Conservation (phyloP, 2,113 vertebrate genomes). For the Oncorhynchus gorbuscha region DNA sequence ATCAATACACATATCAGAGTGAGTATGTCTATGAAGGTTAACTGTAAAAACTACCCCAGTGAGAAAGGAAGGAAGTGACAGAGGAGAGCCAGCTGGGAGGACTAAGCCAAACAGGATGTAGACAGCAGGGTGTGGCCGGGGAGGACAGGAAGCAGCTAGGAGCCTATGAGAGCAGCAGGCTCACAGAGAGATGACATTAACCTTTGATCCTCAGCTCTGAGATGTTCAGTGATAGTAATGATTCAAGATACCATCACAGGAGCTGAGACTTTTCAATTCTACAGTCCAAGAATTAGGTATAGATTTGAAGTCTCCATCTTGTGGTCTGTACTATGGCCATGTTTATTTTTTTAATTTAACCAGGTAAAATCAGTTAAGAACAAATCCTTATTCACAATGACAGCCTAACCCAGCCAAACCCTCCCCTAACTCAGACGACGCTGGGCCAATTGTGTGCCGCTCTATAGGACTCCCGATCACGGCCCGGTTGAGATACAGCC, state of each 20-base stretch:
- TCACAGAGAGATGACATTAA: not conserved
- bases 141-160: conserved; percentile 45
- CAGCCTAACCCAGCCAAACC: too few relatives aligned
- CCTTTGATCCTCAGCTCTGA: conserved; percentile 2
- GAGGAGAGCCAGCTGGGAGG: not conserved
- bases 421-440: too few relatives aligned
- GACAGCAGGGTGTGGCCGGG: conserved; percentile 38
- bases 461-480: too few relatives aligned
- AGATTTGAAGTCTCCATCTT: too few relatives aligned
- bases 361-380: too few relatives aligned
- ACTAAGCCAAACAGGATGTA: conserved; percentile 61
- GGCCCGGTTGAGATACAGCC: too few relatives aligned
- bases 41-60: not conserved
- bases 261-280: conserved; percentile 27
- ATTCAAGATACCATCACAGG: conserved; percentile 44
- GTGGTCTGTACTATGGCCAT: not conserved
- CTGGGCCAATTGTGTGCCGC: too few relatives aligned
- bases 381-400: too few relatives aligned
- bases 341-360: too few relatives aligned
- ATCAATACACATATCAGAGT: not conserved
- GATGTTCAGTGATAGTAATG: too few relatives aligned
- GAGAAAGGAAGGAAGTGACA: not conserved
- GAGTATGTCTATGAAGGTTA: not conserved
- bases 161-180: too few relatives aligned
- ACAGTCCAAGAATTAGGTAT: conserved; percentile 1